Evolutionary conservation across 2,797 vertebrate genomes (phyloP).

Genomic region (Eidolon dupreanum): DNA sequence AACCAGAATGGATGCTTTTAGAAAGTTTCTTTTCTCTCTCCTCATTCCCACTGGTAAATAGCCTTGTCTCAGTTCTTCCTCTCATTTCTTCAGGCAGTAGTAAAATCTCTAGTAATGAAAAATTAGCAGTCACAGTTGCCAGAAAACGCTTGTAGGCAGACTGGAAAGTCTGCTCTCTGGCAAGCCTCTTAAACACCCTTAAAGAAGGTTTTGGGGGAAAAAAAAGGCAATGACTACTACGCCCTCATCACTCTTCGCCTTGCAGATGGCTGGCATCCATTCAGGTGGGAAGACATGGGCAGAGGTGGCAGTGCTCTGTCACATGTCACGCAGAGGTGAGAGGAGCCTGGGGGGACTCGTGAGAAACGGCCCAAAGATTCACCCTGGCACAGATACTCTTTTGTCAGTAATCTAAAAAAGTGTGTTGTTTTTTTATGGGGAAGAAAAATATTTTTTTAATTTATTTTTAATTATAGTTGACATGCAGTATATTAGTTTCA

Average conservation of each 20-base stretch:
- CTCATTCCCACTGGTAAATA: neutral
- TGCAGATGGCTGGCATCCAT: neutral
- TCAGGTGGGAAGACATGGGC: neutral
- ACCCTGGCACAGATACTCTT: neutral
- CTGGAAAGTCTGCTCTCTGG: neutral
- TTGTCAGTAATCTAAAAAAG: neutral
- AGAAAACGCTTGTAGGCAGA: neutral
- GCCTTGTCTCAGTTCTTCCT: neutral
- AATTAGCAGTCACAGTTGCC: neutral
- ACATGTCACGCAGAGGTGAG: neutral
- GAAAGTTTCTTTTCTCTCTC: neutral
- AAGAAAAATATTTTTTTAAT: neutral
- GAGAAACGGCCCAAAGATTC: neutral
- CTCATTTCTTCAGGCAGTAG: neutral
- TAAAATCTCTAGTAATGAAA: neutral
- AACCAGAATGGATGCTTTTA: neutral
- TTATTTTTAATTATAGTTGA: neutral
- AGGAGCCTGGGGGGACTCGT: neutral
- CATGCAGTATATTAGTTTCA: neutral
- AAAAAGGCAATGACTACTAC: neutral
- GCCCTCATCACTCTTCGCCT: neutral
- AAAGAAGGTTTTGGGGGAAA: neutral
- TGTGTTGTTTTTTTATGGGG: neutral
- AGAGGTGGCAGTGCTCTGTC: neutral
- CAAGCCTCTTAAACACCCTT: neutral